A percentile compares a stretch with the other conserved stretches of the same genome.
Conservation (phyloP, 2,113 vertebrate species). For the Nerophis ophidion region DNA sequence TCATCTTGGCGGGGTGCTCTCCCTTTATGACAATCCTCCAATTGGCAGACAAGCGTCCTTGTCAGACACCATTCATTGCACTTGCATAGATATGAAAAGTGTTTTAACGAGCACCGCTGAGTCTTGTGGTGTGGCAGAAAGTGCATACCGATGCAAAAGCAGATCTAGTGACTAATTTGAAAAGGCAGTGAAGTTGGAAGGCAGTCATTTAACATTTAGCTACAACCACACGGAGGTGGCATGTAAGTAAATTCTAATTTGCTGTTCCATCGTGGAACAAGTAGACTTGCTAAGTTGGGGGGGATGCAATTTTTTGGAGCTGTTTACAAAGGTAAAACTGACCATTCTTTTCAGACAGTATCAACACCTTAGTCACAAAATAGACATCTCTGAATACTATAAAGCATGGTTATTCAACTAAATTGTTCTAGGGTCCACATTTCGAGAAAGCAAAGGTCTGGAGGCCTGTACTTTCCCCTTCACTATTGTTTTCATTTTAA, state of each 20-base stretch:
- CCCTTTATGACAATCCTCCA: conserved; percentile 55
- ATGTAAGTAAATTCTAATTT: conserved; percentile 11
- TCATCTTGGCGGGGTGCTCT: conserved; percentile 60
- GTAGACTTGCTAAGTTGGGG: not conserved
- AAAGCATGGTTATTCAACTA: too few relatives aligned
- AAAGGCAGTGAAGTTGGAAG: conserved; percentile 26
- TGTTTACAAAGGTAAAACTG: not conserved
- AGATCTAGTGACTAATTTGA: conserved; percentile 50
- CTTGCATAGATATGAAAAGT: conserved; percentile 63
- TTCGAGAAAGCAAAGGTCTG: too few relatives aligned
- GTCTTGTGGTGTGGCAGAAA: conserved; percentile 39
- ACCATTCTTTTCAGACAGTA: too few relatives aligned
- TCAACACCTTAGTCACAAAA: too few relatives aligned
- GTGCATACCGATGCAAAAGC: conserved; percentile 41
- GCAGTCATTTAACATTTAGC: conserved; percentile 28
- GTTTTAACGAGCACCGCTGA: conserved; percentile 60
- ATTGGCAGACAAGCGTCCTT: conserved; percentile 62
- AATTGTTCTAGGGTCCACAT: too few relatives aligned
- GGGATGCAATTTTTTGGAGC: too few relatives aligned
- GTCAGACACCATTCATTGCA: conserved; percentile 65
- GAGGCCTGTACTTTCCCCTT: too few relatives aligned
- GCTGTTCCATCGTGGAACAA: conserved; percentile 18
- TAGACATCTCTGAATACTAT: too few relatives aligned
- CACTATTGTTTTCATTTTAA: too few relatives aligned
- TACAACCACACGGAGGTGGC: conserved; percentile 6